A percentile compares a stretch with the other conserved stretches of the same genome.
phyloP scores from a whole-genome alignment of 1,140 invertebrate genomes.

The Physella acuta region DNA sequence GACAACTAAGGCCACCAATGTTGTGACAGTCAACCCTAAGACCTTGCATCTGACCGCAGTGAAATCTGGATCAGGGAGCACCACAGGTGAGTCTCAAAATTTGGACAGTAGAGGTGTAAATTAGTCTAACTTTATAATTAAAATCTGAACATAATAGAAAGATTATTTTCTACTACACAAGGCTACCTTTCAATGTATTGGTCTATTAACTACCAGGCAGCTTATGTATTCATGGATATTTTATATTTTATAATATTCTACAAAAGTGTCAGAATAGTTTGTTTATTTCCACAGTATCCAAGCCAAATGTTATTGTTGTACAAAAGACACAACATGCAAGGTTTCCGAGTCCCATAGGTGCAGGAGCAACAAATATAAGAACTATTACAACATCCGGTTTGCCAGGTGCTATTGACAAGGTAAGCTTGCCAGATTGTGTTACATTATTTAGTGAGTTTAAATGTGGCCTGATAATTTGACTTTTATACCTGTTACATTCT shows the following conservation, averaged over 20 bases:
- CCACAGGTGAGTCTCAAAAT: constrained; percentile 37
- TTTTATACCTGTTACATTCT: no score
- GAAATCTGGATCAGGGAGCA: constrained; percentile 47
- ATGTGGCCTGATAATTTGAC: no score
- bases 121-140: no score
- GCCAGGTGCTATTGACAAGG: constrained; percentile 54
- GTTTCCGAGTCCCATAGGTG: constrained; percentile 25
- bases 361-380: constrained; percentile 17
- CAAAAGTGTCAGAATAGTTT: not conserved
- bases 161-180: no score
- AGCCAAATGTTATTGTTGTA: constrained; percentile 61
- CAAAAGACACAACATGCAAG: constrained; percentile 57
- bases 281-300: constrained; percentile 38
- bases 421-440: no score
- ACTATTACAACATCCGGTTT: constrained; percentile 17
- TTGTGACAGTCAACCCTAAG: constrained; percentile 59
- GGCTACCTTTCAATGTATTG: no score
- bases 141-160: no score
- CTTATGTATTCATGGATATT: no score
- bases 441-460: no score
- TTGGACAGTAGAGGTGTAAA: no score
- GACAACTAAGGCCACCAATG: constrained; percentile 45
- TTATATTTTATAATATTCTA: no score
- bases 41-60: constrained; percentile 56
- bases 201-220: no score